Percentiles rank a stretch among this genome's conserved stretches.
Conservation (phyloP, 2,888 invertebrate genomes). For the Nebria salina region DNA sequence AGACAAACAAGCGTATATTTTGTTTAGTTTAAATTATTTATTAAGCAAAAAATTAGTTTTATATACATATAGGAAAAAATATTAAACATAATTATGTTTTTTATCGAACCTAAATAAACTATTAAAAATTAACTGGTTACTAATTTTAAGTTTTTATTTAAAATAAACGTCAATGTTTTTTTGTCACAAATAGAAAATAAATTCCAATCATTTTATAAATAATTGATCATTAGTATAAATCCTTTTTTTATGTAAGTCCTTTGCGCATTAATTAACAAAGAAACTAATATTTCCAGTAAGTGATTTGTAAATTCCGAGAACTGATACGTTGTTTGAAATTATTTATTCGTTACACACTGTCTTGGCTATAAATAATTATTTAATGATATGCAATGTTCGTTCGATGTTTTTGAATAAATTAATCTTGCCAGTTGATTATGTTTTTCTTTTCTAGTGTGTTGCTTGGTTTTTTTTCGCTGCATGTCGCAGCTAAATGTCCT, state of each 20-base stretch:
- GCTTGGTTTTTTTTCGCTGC: slow-evolving; percentile 7
- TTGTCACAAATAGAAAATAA: neutral
- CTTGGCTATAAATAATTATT: slow-evolving; percentile 34
- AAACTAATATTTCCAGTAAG: slow-evolving; percentile 16
- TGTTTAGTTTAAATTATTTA: neutral
- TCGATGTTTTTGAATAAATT: slow-evolving; percentile 40
- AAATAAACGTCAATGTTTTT: neutral
- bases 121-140: neutral
- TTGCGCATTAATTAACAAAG: slow-evolving; percentile 12
- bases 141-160: neutral
- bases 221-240: neutral
- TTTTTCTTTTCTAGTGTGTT: neutral
- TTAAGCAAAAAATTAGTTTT: neutral
- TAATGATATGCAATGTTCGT: slow-evolving; percentile 36
- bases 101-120: neutral
- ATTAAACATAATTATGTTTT: neutral
- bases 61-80: neutral
- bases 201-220: neutral
- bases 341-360: slow-evolving; percentile 27
- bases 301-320: slow-evolving; percentile 34
- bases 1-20: slow-evolving; percentile 6
- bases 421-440: slow-evolving; percentile 14
- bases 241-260: neutral
- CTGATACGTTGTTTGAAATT: slow-evolving; percentile 18
- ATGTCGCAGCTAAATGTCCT: slow-evolving; percentile 42